Conservation (phyloP, 2,113 vertebrate genomes). For the Phrynocephalus versicolor region DNA sequence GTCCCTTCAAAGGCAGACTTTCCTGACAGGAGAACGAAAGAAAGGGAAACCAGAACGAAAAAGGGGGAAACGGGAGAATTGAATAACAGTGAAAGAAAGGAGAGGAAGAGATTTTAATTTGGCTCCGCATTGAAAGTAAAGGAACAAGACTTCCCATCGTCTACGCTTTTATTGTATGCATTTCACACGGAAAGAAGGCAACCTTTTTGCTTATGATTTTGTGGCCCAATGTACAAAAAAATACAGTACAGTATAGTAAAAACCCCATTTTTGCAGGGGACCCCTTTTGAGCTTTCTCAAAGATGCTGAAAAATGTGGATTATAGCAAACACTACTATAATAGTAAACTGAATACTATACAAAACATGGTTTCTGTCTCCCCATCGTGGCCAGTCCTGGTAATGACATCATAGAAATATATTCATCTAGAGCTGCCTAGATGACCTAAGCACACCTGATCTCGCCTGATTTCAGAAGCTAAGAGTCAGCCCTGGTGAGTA, state of each 20-base stretch:
- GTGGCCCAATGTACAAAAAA: not conserved
- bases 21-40: constrained; percentile 81
- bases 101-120: constrained; percentile 79
- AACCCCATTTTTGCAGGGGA: no score
- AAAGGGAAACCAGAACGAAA: constrained; percentile 61
- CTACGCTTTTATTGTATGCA: constrained; percentile 45
- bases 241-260: constrained; percentile 43
- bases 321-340: no score
- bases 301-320: no score
- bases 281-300: no score
- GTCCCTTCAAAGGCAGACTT: constrained; percentile 84
- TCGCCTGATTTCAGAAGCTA: no score
- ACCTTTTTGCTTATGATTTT: constrained; percentile 43
- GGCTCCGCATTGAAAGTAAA: constrained; percentile 73
- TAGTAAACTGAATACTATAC: no score
- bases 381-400: no score
- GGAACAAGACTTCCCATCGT: constrained; percentile 59
- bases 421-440: no score
- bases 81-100: constrained; percentile 77
- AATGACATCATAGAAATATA: no score
- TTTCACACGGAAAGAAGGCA: constrained; percentile 40
- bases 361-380: no score
- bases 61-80: constrained; percentile 60
- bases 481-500: no score
- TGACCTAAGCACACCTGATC: no score